Conservation (phyloP, 2,888 invertebrate species). For the Carterocephalus palaemon region DNA sequence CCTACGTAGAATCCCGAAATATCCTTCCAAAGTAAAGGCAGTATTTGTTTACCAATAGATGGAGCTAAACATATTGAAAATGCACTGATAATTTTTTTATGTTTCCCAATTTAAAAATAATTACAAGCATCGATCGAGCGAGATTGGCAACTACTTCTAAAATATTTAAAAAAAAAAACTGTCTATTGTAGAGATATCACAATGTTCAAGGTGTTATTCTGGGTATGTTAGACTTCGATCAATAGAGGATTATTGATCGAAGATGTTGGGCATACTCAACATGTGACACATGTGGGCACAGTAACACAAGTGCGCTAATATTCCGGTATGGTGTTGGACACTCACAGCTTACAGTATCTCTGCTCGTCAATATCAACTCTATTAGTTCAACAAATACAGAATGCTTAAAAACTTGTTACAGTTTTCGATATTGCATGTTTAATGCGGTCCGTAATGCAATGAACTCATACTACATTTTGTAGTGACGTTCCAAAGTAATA, state of each 20-base stretch:
- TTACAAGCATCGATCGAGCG: neutral
- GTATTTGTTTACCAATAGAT: too few relatives aligned
- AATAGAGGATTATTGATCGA: too few relatives aligned
- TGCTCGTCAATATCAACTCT: constrained; percentile 14
- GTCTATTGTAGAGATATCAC: too few relatives aligned
- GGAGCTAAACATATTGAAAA: too few relatives aligned
- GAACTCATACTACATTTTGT: constrained; percentile 33
- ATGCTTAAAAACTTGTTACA: constrained; percentile 12
- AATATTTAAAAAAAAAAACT: constrained; percentile 41
- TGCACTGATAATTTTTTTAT: too few relatives aligned
- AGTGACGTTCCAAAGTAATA: constrained; percentile 13
- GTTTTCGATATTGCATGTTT: constrained; percentile 11
- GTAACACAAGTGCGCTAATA: constrained; percentile 52
- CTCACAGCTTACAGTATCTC: neutral
- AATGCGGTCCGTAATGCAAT: constrained; percentile 39
- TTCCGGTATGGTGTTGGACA: constrained; percentile 32
- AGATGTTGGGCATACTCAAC: too few relatives aligned
- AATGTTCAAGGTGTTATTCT: too few relatives aligned
- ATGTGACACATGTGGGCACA: constrained; percentile 47
- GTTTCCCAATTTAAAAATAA: neutral
- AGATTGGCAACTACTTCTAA: too few relatives aligned
- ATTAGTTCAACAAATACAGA: neutral
- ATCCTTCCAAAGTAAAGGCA: too few relatives aligned
- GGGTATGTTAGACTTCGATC: too few relatives aligned
- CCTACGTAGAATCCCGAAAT: too few relatives aligned